Evolutionary conservation across 2,113 vertebrate species (phyloP).

Genomic region (Anseranas semipalmata): DNA sequence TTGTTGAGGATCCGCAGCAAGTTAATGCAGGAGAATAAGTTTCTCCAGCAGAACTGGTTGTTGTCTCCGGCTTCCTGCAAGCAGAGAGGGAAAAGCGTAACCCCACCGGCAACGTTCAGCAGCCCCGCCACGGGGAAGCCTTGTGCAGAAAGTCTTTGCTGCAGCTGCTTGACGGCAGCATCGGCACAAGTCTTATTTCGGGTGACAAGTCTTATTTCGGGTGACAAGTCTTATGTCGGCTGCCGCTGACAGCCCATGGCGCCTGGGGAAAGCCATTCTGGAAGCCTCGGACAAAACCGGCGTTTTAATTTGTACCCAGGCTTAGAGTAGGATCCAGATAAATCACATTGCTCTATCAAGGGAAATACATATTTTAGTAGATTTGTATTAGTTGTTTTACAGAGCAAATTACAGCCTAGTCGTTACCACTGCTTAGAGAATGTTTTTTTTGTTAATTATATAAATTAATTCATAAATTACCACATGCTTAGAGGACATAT

Average conservation of each 20-base stretch:
- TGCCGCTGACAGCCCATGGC: background rate
- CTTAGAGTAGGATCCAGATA: background rate
- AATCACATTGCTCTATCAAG: background rate
- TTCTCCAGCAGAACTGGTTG: constrained; percentile 97
- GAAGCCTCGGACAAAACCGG: background rate
- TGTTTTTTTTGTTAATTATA: background rate
- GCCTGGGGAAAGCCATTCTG: background rate
- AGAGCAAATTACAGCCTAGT: background rate
- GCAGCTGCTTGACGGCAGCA: background rate
- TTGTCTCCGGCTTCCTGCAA: constrained; percentile 91
- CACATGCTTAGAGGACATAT: background rate
- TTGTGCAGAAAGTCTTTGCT: background rate
- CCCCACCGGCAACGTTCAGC: rapidly evolving
- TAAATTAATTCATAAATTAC: background rate
- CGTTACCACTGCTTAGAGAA: background rate
- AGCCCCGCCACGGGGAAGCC: rapidly evolving
- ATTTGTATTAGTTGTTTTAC: background rate
- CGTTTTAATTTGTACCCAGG: background rate
- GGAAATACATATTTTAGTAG: background rate
- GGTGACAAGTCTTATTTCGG: too few species aligned
- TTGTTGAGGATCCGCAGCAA: constrained; percentile 94
- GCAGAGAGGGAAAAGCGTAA: background rate
- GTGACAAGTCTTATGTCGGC: too few species aligned
- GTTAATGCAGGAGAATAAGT: constrained; percentile 97
- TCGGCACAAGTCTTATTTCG: background rate